These are phyloP conservation scores for Aphidius gifuensis DNA, from an alignment of 1,140 invertebrate species.

Conservation along the genomic window DNA sequence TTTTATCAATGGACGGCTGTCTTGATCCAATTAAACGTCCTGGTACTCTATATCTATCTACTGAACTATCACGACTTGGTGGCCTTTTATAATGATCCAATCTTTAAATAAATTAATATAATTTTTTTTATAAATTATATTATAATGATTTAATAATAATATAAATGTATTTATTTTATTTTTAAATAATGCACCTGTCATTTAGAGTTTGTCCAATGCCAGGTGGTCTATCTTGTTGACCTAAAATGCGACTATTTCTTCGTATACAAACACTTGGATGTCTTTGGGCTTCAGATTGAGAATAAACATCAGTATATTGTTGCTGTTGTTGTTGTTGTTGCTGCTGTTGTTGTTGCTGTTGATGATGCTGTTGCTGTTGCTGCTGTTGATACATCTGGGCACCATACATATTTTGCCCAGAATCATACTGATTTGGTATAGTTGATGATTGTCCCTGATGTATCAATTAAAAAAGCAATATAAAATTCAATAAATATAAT, in stretches of 20 bases:
- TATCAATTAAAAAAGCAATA: constrained; percentile 20
- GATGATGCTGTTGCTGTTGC: constrained; percentile 15
- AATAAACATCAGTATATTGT: constrained; percentile 40
- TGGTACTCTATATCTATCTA: constrained; percentile 72
- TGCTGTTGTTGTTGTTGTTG: constrained; percentile 34
- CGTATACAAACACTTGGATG: constrained; percentile 44
- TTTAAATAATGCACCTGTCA: constrained; percentile 39
- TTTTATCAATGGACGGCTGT: constrained; percentile 72
- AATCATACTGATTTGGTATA: constrained; percentile 43
- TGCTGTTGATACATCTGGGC: constrained; percentile 30
- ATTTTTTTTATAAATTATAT: constrained; percentile 6
- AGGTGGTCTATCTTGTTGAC: constrained; percentile 46
- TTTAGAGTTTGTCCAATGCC: constrained; percentile 50
- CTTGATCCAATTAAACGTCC: constrained; percentile 60
- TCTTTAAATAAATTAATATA: constrained; percentile 39
- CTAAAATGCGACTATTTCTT: constrained; percentile 49
- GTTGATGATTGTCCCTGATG: neutral
- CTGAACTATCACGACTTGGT: constrained; percentile 81
- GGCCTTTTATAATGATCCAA: constrained; percentile 92
- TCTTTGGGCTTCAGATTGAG: constrained; percentile 37
- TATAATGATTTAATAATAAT: neutral
- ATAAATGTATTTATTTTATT: neutral
- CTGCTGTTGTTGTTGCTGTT: constrained; percentile 27
- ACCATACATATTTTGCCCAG: constrained; percentile 43
- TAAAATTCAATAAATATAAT: constrained; percentile 25